These are phyloP conservation scores for Sinosuthora webbiana DNA, from an alignment of 2,113 vertebrate genomes.

Conservation along the genomic window DNA sequence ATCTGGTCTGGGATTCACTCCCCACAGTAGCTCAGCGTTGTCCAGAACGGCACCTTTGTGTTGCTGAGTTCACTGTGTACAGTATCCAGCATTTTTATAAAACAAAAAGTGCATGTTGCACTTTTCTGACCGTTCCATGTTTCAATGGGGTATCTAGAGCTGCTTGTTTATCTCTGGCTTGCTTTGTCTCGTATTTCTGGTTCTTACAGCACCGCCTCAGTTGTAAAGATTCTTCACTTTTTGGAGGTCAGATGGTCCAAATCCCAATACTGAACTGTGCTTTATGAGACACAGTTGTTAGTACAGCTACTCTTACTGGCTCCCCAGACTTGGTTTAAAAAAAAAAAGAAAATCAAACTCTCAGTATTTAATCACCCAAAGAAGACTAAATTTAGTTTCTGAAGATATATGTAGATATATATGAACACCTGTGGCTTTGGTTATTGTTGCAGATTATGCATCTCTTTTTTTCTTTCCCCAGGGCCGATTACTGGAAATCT, in stretches of 20 bases:
- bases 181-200: not conserved
- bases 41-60: not conserved
- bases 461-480: conserved; percentile 65
- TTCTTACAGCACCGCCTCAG: not conserved
- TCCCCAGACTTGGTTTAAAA: not conserved
- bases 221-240: not conserved
- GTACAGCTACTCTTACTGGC: not conserved
- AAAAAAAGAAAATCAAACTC: not conserved
- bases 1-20: not conserved
- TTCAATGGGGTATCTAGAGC: not conserved
- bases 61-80: not conserved
- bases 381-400: not conserved
- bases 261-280: not conserved
- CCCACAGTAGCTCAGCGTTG: not conserved
- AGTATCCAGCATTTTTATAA: not conserved
- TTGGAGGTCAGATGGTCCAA: not conserved
- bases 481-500: conserved; percentile 99
- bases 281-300: not conserved
- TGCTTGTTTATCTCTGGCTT: not conserved
- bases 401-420: not conserved
- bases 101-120: not conserved
- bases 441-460: not conserved
- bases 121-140: not conserved
- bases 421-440: not conserved
- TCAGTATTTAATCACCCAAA: not conserved